Evolutionary conservation across 2,888 invertebrate genomes (phyloP).

Genomic region (Nephrotoma flavescens): DNA sequence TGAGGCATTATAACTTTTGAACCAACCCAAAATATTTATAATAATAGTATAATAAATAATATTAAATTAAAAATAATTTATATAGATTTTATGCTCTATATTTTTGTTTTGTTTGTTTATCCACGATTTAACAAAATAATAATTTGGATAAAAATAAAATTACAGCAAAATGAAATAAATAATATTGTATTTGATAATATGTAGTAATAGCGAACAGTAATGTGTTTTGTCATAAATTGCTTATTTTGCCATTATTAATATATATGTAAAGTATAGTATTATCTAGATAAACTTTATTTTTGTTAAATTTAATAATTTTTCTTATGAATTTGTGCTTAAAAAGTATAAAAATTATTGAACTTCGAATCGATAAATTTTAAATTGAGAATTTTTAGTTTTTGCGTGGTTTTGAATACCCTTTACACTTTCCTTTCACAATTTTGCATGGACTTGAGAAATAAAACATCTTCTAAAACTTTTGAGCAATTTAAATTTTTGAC

Average conservation of each 20-base stretch:
- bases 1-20: not conserved
- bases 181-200: not conserved
- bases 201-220: not conserved
- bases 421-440: no score
- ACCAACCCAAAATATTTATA: not conserved
- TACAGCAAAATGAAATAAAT: not conserved
- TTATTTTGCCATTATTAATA: not conserved
- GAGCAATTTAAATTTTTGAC: no score
- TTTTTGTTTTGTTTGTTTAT: not conserved
- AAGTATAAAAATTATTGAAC: no score
- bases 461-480: no score
- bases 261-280: not conserved
- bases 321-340: no score
- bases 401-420: no score
- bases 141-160: not conserved
- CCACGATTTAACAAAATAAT: not conserved
- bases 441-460: no score
- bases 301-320: no score
- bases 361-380: no score
- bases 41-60: not conserved
- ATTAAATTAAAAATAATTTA: not conserved
- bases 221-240: not conserved
- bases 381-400: no score
- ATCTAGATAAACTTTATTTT: no score
- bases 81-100: not conserved